These are phyloP conservation scores for Salvator merianae DNA, from an alignment of 2,113 vertebrate species.

Conservation along the genomic window DNA sequence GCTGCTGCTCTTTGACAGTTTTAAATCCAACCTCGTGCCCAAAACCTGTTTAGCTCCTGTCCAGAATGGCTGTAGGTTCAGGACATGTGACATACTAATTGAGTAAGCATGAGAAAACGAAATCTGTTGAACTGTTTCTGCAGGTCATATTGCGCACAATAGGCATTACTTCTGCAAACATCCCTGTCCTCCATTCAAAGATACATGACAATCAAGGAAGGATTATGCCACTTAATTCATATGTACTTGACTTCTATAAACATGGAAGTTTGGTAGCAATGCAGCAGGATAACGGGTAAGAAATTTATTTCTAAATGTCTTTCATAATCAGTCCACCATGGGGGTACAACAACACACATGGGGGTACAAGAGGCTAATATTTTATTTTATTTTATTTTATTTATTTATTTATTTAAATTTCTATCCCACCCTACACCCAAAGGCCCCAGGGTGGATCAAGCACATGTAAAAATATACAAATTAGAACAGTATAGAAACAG, in stretches of 20 bases:
- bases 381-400: too few species aligned
- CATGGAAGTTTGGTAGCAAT: constrained; percentile 68
- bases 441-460: too few species aligned
- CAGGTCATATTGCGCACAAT: constrained; percentile 60
- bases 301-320: background rate
- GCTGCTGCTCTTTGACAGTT: background rate
- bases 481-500: too few species aligned
- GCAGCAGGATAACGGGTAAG: constrained; percentile 66
- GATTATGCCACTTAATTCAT: constrained; percentile 66
- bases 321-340: background rate
- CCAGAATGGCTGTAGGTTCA: background rate
- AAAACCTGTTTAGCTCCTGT: background rate
- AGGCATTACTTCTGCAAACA: constrained; percentile 48
- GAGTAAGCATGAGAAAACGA: background rate
- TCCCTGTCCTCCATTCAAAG: constrained; percentile 56
- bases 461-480: too few species aligned
- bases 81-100: background rate
- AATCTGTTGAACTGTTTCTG: background rate
- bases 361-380: too few species aligned
- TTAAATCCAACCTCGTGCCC: background rate
- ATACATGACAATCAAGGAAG: constrained; percentile 57
- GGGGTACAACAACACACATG: too few species aligned
- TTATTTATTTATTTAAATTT: too few species aligned
- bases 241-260: constrained; percentile 73
- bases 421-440: too few species aligned